phyloP scores from a whole-genome alignment of 2,888 invertebrate species.

The Standfussiana lucernea region DNA sequence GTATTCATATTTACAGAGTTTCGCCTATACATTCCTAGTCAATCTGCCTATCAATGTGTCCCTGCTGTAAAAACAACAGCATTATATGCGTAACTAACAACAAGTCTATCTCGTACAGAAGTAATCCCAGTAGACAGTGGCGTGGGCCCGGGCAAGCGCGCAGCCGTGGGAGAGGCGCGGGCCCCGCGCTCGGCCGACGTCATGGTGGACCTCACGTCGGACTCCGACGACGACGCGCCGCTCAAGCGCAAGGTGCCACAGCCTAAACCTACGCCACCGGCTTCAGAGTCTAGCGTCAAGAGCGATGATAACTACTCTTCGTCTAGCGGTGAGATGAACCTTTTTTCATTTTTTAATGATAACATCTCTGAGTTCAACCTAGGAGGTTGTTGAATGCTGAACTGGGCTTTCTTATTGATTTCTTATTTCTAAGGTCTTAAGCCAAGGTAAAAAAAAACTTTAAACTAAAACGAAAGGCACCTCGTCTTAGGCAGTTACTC shows the following conservation, averaged over 20 bases:
- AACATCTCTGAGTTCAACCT: neutral
- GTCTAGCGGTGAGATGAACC: conserved; percentile 73
- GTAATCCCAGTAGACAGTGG: conserved; percentile 87
- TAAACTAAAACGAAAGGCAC: neutral
- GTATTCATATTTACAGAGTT: too few relatives aligned
- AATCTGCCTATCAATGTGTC: too few relatives aligned
- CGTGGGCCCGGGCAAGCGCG: conserved; percentile 78
- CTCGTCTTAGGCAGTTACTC: too few relatives aligned
- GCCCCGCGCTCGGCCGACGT: conserved; percentile 77
- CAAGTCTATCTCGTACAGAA: conserved; percentile 72
- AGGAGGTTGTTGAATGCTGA: neutral
- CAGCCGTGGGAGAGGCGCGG: conserved; percentile 82
- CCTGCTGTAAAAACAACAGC: too few relatives aligned
- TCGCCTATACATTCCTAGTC: too few relatives aligned
- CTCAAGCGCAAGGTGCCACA: conserved; percentile 90
- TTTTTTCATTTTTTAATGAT: neutral
- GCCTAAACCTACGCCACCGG: conserved; percentile 85
- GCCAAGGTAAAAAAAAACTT: neutral
- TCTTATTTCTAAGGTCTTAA: neutral
- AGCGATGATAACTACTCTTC: conserved; percentile 85
- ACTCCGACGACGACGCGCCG: conserved; percentile 93
- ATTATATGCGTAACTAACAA: too few relatives aligned
- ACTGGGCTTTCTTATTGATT: neutral
- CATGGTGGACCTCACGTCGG: conserved; percentile 93
- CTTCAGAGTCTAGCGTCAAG: conserved; percentile 75